Base-by-base conservation (phyloP, 2,113 vertebrate genomes). In the Lepidothrix coronata region DNA sequence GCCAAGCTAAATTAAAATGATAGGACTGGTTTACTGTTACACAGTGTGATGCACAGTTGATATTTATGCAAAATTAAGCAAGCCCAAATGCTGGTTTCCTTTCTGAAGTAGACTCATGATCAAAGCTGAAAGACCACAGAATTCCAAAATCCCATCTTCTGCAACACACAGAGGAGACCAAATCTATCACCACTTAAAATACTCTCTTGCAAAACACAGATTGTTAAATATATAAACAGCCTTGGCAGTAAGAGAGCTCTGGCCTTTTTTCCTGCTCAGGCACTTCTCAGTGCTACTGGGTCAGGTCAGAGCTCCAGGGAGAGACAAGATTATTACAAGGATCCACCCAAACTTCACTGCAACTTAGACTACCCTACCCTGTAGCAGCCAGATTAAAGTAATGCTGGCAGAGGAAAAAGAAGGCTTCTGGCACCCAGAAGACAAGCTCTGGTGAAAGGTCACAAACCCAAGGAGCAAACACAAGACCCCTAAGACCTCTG, bases 1-100 rank as follows among this genome's bases (percentile, higher is more conserved):
- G 46, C 22, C 54, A 80, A 88, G 52, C 48, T 76, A 85, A 94
- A 82, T 33, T 67, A 68, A 95, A 95, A 39, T 72, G 78, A 62
- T 19, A 78, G 35, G 8, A 85, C 7, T n/a, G 41, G 55, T 79
- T 91, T 81, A 51, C 37, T 77, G 8, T 57, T 54, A 86, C 35
- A 58, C n/a, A 77, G 67, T 55, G 27, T 12, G 70, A 88, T 89
- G 43, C 9, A 43, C 3, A 2, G 49, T 9, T 82, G 48, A 35
- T 70, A 78, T 54, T 82, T 75, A 61, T 33, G 22, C 31, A 91
- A 89, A 92, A 91, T 66, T 80, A 89, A 91, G 21, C 22, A 82
- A 81, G 30, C 11, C 22, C 75, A 10, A 85, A 76, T 31, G 55
- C 43, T 12, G 3, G 5, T 77, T 85, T 92, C 68, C 67, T 67